Evolutionary conservation across 2,113 vertebrate genomes (phyloP), one percentile per base, ranked within the genome.

Genomic region (Ictalurus furcatus): DNA sequence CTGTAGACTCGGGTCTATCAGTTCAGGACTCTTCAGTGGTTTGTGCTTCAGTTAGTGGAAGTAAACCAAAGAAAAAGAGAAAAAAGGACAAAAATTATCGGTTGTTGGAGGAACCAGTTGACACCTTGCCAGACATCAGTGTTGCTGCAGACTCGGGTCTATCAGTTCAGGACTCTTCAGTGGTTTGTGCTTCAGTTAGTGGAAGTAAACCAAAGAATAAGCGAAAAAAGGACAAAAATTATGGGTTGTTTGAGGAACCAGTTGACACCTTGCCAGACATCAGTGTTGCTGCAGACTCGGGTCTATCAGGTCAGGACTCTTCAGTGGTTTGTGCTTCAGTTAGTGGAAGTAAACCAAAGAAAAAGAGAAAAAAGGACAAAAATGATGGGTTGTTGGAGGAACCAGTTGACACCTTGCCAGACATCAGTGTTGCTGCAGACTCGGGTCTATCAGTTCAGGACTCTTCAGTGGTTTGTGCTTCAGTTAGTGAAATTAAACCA

Each of bases 1-100:
- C 30, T 19, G 1, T 11, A 83, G 58, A 56, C 52, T 56, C 19
- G 4, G 4, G n/a, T 81, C 59, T 44, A 4, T 84, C 59, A 84
- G n/a, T 73, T 86, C 88, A 83, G 19, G 17, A 52, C 23, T 44
- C 12, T 84, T 63, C 23, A 25, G 19, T 25, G 12, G 58, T 28
- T 16, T 63, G 58, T 84, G 30, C 30, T 84, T 63, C 19, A 59
- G 54, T 37, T 1, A 1, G 9, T 82, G 37, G 34, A 71, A 69
- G 8, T 23, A 80, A 4, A 71, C 34, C 9, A 54, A 87, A 85
- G 78, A 81, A 76, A 84, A 88, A 88, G 78, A 90, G 40, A 58
- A 88, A 86, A 59, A 90, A 76, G 56, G 30, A 52, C 40, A 84
- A 40, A 61, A 81, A 48, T 16, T 8, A 16, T 19, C 1, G 9